Evolutionary conservation across 1,140 invertebrate species (phyloP), one percentile per base, ranked within the genome.

Genomic region (Elymnias hypermnestra): DNA sequence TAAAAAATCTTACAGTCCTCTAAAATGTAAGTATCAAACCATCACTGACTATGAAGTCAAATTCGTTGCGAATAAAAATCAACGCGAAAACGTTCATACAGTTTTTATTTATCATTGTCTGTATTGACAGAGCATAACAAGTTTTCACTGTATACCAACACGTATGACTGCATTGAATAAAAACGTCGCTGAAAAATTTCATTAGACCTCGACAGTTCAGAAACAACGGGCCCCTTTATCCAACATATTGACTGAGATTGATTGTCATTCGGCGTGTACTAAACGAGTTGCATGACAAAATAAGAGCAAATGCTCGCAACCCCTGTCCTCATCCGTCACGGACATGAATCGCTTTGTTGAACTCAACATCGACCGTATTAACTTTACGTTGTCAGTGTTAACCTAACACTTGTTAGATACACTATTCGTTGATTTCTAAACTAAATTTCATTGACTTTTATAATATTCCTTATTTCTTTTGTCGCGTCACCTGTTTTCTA

Each of bases 241-340:
- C 66, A 61, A 67, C 53, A 73, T 81, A 78, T 82, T 82, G 74
- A 77, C 74, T 76, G 68, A 72, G 74, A 78, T 74, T 82, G 77
- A 78, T 82, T 72, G 77, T 76, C 77, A 78, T 71, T 67, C 62
- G 68, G 68, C 71, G 69, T 72, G 71, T 65, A 71, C 67, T 77
- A 70, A 77, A 82, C 74, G 74, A 73, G 68, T 70, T 77, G 71
- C 41, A 58, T 61, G 58, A 65, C 57, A 60, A 76, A 78, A 82
- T 78, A 82, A 78, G 76, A 82, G 61, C 69, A 74, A 73, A 76
- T 68, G 59, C 67, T 69, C 60, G 47, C 67, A 62, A 72, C 74
- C 70, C 74, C 70, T 78, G 75, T 69, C 71, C 61, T 65, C 66
- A 64, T 78, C 47, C 61, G 70, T 75, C 72, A 75, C 58, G 50